Evolutionary conservation across 53 echinoderm and acorn worm genomes (phyloP).

Genomic region (Mesocentrotus franciscanus): DNA sequence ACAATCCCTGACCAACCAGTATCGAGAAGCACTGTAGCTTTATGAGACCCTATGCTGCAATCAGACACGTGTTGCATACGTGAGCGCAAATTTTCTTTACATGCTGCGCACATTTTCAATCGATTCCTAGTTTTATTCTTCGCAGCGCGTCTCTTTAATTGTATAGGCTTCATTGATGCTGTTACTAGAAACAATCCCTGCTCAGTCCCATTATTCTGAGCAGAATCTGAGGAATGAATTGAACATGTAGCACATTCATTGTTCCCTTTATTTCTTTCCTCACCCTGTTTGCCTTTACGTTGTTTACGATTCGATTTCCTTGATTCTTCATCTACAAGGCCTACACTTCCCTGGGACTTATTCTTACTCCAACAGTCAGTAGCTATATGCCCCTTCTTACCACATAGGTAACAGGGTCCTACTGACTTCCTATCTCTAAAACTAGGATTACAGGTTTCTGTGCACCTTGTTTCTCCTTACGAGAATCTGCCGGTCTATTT

Average conservation of each 20-base stretch:
- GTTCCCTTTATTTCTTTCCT: no score
- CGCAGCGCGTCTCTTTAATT: no score
- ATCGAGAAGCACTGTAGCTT: background rate
- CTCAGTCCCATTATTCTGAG: no score
- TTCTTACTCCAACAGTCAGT: background rate
- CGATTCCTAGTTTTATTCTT: no score
- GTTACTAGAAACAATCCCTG: no score
- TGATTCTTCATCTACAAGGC: no score
- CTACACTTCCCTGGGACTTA: no score
- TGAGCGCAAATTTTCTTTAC: background rate
- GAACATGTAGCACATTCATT: no score
- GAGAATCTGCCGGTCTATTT: background rate
- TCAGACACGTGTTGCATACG: background rate
- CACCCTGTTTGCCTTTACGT: no score
- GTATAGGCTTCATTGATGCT: no score
- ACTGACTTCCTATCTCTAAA: background rate
- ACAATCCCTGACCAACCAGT: background rate
- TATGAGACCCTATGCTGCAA: background rate
- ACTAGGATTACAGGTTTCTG: background rate
- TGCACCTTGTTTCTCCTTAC: background rate
- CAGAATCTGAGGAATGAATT: no score
- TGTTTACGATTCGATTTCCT: no score
- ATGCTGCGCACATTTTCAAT: background rate
- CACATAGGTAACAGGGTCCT: background rate
- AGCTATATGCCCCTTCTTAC: background rate